Evolutionary conservation across 2,888 invertebrate species (phyloP).

Genomic region (Junonia oenone): DNA sequence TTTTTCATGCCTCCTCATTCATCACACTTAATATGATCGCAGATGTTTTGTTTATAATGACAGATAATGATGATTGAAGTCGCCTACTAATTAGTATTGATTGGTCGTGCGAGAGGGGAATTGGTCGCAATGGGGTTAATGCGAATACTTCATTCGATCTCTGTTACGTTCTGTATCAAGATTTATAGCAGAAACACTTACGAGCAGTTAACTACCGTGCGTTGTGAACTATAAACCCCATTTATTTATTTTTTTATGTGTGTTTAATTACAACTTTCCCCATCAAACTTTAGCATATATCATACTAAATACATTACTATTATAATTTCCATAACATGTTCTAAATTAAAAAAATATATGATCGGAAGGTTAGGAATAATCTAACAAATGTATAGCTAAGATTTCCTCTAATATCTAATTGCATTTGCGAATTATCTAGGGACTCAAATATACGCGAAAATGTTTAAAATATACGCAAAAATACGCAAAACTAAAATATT

Average conservation of each 20-base stretch:
- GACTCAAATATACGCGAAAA: too few relatives aligned
- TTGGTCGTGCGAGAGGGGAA: conserved; percentile 12
- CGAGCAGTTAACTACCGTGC: conserved; percentile 1
- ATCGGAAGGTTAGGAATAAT: too few relatives aligned
- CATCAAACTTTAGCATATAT: too few relatives aligned
- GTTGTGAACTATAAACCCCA: background rate
- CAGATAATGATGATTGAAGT: conserved; percentile 15
- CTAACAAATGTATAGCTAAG: too few relatives aligned
- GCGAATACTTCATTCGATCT: conserved; percentile 21
- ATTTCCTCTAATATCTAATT: too few relatives aligned
- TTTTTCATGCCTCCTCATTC: conserved; percentile 9
- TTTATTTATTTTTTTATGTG: background rate
- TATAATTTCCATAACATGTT: too few relatives aligned
- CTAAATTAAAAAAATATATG: too few relatives aligned
- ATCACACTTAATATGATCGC: conserved; percentile 10
- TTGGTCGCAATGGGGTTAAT: conserved; percentile 27
- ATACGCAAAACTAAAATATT: too few relatives aligned
- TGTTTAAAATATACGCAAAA: too few relatives aligned
- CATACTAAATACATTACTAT: too few relatives aligned
- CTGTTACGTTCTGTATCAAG: conserved; percentile 11
- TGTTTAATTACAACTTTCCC: background rate
- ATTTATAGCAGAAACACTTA: conserved; percentile 10
- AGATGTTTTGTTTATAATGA: conserved; percentile 9
- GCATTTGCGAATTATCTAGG: too few relatives aligned
- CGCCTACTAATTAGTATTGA: conserved; percentile 18